Percentiles rank a stretch among this genome's conserved stretches.
Evolutionary conservation across 2,888 invertebrate species (phyloP).

Genomic region (Melanchra persicariae): DNA sequence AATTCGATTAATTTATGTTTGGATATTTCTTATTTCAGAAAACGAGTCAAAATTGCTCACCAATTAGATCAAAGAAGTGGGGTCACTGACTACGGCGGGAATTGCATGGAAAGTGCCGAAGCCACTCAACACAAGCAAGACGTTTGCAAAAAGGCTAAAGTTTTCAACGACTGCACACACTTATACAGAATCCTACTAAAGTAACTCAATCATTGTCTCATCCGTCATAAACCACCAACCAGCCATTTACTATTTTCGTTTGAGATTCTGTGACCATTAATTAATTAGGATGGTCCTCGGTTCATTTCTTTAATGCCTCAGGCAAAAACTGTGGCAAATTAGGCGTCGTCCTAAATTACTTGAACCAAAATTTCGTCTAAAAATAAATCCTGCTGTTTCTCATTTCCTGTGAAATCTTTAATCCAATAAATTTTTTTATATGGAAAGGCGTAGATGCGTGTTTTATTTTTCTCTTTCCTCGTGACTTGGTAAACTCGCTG

Average conservation of each 20-base stretch:
- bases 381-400: slow-evolving; percentile 22
- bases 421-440: slow-evolving; percentile 44
- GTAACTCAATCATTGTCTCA: slow-evolving; percentile 61
- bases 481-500: background rate
- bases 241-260: slow-evolving; percentile 40
- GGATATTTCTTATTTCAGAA: slow-evolving; percentile 68
- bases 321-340: slow-evolving; percentile 46
- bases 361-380: slow-evolving; percentile 32
- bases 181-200: slow-evolving; percentile 81
- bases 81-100: slow-evolving; percentile 75
- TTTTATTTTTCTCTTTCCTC: slow-evolving; percentile 40
- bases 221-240: slow-evolving; percentile 16
- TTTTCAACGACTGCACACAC: slow-evolving; percentile 87
- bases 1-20: background rate
- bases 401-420: slow-evolving; percentile 8
- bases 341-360: slow-evolving; percentile 27
- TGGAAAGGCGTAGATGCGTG: slow-evolving; percentile 1
- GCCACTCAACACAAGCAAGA: slow-evolving; percentile 85
- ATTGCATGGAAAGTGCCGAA: slow-evolving; percentile 83
- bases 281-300: slow-evolving; percentile 47
- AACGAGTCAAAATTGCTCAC: slow-evolving; percentile 79
- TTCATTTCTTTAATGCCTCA: slow-evolving; percentile 34
- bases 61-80: slow-evolving; percentile 73
- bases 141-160: slow-evolving; percentile 86
- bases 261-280: slow-evolving; percentile 40